phyloP scores from a whole-genome alignment of 2,113 vertebrate genomes.

The Picathartes gymnocephalus region DNA sequence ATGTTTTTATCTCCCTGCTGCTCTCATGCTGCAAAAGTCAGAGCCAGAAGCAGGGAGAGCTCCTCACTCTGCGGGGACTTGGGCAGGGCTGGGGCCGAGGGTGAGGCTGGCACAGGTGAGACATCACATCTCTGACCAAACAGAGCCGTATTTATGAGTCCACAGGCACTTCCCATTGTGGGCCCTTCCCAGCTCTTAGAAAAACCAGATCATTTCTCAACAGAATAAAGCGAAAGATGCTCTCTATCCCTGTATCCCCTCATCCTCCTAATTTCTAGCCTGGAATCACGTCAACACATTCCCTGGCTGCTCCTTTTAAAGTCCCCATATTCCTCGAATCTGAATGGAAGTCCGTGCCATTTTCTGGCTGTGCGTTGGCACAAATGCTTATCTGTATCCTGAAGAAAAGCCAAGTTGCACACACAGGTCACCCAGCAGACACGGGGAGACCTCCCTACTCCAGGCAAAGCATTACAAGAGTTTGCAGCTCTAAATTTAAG shows the following conservation, averaged over 20 bases:
- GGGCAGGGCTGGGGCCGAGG: background rate
- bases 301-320: background rate
- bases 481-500: slow-evolving; percentile 3
- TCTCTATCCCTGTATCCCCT: background rate
- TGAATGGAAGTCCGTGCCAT: background rate
- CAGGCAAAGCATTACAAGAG: background rate
- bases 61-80: background rate
- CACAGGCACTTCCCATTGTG: background rate
- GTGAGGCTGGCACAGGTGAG: background rate
- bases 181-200: background rate
- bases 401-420: background rate
- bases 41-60: background rate
- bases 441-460: background rate
- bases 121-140: background rate
- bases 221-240: background rate
- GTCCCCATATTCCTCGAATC: background rate
- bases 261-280: background rate
- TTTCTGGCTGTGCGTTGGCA: background rate
- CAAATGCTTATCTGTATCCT: background rate
- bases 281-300: background rate
- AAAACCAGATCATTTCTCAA: background rate
- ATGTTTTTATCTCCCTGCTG: background rate
- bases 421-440: background rate
- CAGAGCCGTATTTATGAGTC: background rate
- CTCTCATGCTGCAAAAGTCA: fast-evolving